Percentiles rank a stretch among this genome's conserved stretches.
phyloP scores from a whole-genome alignment of 2,888 invertebrate species.

The Crossocerus cetratus region DNA sequence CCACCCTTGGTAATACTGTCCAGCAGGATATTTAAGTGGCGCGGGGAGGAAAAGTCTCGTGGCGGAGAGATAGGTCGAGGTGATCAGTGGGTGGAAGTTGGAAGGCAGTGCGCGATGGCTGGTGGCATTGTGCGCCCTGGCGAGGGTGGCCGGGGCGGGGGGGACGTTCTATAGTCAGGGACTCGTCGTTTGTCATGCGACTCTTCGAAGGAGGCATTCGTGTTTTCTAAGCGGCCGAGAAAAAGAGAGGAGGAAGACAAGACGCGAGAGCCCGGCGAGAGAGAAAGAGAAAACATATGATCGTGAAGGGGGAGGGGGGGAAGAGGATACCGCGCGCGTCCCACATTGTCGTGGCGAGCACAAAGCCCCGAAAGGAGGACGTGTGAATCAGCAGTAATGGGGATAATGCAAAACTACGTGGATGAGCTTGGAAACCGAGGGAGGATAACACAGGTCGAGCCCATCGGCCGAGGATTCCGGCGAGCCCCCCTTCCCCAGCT shows the following conservation, averaged over 20 bases:
- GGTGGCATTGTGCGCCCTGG: constrained; percentile 48
- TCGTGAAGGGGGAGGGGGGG: neutral
- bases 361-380: constrained; percentile 73
- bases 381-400: constrained; percentile 76
- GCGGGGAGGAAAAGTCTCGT: constrained; percentile 7
- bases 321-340: constrained; percentile 56
- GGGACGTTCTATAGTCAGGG: constrained; percentile 47
- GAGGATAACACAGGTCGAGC: constrained; percentile 8
- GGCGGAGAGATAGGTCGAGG: constrained; percentile 22
- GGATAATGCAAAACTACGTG: constrained; percentile 73
- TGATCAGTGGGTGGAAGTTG: constrained; percentile 44
- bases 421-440: constrained; percentile 47
- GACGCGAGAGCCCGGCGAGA: neutral
- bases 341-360: constrained; percentile 68
- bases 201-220: constrained; percentile 57
- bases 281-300: constrained; percentile 22
- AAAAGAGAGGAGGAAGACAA: constrained; percentile 29
- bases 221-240: constrained; percentile 58
- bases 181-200: constrained; percentile 64
- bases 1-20: too few species aligned
- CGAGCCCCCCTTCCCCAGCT: neutral
- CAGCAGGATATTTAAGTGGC: too few species aligned
- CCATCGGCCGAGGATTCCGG: constrained; percentile 35
- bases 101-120: constrained; percentile 12
- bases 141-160: too few species aligned